Conservation (phyloP, 2,888 invertebrate genomes). For the Odontomyia ornata region DNA sequence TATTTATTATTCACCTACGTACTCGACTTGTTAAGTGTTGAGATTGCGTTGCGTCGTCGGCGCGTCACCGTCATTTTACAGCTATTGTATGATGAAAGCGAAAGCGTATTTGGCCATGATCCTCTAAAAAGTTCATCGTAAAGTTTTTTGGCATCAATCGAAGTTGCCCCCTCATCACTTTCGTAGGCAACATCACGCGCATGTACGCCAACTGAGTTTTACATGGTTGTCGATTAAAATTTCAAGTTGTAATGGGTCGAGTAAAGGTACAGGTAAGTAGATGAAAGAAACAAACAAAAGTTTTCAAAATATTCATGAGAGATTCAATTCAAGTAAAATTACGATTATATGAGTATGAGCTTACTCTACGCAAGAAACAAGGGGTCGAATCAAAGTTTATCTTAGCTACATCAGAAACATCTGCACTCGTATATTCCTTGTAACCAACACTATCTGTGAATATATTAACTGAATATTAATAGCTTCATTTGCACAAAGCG, state of each 20-base stretch:
- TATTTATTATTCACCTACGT: neutral
- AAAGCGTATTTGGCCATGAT: conserved; percentile 48
- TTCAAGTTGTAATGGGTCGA: neutral
- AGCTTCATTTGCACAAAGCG: neutral
- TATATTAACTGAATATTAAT: conserved; percentile 1
- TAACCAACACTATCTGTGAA: neutral
- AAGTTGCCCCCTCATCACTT: neutral
- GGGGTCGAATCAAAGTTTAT: neutral
- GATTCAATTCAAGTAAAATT: neutral
- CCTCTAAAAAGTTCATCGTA: conserved; percentile 45
- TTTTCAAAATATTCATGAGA: neutral
- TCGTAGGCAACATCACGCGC: neutral
- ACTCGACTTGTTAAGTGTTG: neutral
- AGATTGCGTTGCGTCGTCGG: neutral
- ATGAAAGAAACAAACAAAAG: neutral
- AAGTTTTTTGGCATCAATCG: conserved; percentile 30
- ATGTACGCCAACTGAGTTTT: too few relatives aligned
- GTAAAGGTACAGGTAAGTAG: neutral
- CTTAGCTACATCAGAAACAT: neutral
- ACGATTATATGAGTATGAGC: conserved; percentile 22
- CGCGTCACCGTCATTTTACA: neutral
- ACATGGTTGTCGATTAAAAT: neutral
- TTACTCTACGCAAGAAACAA: neutral
- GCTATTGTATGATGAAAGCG: conserved; percentile 38
- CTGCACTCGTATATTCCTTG: neutral